phyloP scores from a whole-genome alignment of 2,888 invertebrate genomes.

The Hymenopus coronatus region DNA sequence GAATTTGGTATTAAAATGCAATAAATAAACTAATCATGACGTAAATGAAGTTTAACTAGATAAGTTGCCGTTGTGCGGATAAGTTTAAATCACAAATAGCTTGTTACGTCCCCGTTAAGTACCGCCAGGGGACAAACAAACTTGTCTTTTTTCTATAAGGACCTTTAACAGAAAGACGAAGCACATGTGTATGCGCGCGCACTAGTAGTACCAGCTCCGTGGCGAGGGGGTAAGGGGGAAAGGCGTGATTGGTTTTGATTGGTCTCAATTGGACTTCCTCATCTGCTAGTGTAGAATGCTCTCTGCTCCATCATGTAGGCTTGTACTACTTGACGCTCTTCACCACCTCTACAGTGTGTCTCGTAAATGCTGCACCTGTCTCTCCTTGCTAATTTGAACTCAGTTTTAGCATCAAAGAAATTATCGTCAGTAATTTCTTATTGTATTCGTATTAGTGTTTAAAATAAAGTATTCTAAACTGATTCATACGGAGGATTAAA shows the following conservation, averaged over 20 bases:
- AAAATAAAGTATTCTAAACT: too few species aligned
- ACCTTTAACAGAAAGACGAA: not conserved
- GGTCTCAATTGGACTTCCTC: constrained; percentile 29
- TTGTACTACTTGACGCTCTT: not conserved
- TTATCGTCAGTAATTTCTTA: not conserved
- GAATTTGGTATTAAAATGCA: too few species aligned
- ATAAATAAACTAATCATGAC: too few species aligned
- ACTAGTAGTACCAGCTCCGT: not conserved
- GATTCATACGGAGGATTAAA: too few species aligned
- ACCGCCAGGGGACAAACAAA: not conserved
- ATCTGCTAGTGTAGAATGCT: constrained; percentile 17
- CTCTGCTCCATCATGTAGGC: not conserved
- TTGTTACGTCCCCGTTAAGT: not conserved
- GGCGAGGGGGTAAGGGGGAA: not conserved
- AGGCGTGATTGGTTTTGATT: constrained; percentile 26
- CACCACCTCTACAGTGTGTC: not conserved
- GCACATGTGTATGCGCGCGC: not conserved
- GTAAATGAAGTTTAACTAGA: too few species aligned
- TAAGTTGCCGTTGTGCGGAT: too few species aligned
- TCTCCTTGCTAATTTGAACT: not conserved
- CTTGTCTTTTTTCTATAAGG: not conserved
- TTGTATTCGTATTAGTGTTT: too few species aligned
- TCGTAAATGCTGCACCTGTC: not conserved
- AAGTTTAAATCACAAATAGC: not conserved
- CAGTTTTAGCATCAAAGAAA: too few species aligned